These are phyloP conservation scores for Etheostoma spectabile DNA, from an alignment of 2,113 vertebrate genomes.

Conservation along the genomic window DNA sequence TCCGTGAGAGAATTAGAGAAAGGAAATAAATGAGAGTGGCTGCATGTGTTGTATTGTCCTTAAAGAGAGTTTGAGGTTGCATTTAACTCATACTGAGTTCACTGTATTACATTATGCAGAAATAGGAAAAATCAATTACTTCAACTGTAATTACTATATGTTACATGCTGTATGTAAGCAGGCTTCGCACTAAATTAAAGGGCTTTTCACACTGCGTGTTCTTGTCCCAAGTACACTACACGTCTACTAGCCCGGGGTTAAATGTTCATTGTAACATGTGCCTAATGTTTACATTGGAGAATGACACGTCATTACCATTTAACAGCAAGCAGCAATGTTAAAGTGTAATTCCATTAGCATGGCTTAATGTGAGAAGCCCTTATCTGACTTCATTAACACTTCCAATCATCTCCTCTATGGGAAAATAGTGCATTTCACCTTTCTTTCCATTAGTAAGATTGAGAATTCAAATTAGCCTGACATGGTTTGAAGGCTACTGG, in stretches of 20 bases:
- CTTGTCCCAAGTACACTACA: not conserved
- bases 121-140: not conserved
- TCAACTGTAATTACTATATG: not conserved
- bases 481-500: too few species aligned
- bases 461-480: too few species aligned
- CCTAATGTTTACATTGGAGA: not conserved
- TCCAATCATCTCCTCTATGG: too few species aligned
- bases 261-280: not conserved
- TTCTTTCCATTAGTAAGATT: too few species aligned
- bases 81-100: slow-evolving; percentile 19
- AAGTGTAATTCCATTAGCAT: too few species aligned
- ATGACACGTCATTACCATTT: not conserved
- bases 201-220: not conserved
- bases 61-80: slow-evolving; percentile 1
- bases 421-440: too few species aligned
- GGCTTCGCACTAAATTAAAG: too few species aligned
- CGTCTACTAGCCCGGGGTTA: not conserved
- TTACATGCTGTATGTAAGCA: too few species aligned
- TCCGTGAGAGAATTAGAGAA: slow-evolving; percentile 5
- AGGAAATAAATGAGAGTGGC: slow-evolving; percentile 10
- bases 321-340: too few species aligned
- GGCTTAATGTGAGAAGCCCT: too few species aligned
- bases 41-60: slow-evolving; percentile 8
- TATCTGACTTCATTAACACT: too few species aligned
- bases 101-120: not conserved